Conservation (phyloP, 64 coral and sea anemone species). For the Catalaphyllia jardinei region DNA sequence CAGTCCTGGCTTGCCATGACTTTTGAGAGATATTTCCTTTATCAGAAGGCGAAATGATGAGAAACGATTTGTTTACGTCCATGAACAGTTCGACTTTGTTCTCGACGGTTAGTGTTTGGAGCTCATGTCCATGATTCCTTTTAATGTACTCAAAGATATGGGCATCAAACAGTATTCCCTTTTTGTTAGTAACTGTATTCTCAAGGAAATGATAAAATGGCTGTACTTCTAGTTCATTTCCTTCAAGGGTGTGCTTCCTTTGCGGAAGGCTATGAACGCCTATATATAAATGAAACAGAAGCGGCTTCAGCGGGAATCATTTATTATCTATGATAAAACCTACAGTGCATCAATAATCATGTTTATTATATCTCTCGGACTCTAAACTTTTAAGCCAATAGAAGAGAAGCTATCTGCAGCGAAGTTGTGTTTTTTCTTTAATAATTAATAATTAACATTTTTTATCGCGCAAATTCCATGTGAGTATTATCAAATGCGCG, state of each 20-base stretch:
- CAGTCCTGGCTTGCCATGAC: conserved; percentile 9
- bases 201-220: conserved; percentile 31
- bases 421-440: too few relatives aligned
- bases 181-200: not conserved
- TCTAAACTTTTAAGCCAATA: too few relatives aligned
- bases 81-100: not conserved
- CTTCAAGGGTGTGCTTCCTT: conserved; percentile 7
- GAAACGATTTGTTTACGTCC: not conserved
- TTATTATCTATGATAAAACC: too few relatives aligned
- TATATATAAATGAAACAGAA: not conserved
- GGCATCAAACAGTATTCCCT: conserved; percentile 3
- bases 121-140: not conserved
- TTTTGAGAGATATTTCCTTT: not conserved
- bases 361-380: too few relatives aligned
- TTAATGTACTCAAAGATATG: conserved; percentile 1
- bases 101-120: not conserved
- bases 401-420: too few relatives aligned
- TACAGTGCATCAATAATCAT: too few relatives aligned
- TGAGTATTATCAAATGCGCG: too few relatives aligned
- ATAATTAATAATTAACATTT: too few relatives aligned
- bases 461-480: too few relatives aligned
- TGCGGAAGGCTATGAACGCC: not conserved
- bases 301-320: too few relatives aligned
- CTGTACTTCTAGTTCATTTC: not conserved
- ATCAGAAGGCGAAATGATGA: not conserved